Conservation (phyloP, 2,888 invertebrate species). For the Cerastoderma edule region DNA sequence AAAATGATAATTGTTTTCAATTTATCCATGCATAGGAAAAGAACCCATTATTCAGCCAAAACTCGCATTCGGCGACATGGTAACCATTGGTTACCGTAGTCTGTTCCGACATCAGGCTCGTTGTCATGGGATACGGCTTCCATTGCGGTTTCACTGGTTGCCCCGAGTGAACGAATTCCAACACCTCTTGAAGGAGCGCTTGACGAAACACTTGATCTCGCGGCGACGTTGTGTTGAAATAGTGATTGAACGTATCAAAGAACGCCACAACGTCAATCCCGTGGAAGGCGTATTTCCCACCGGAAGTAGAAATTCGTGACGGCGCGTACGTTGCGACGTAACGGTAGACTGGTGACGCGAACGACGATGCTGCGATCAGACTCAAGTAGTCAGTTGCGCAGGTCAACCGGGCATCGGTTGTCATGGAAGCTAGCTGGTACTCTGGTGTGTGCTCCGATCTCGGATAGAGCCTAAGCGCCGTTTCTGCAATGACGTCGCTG, state of each 20-base stretch:
- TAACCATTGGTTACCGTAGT: slow-evolving; percentile 27
- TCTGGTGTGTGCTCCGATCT: slow-evolving; percentile 20
- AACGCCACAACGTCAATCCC: slow-evolving; percentile 43
- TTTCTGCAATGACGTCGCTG: slow-evolving; percentile 31
- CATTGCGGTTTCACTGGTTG: slow-evolving; percentile 13
- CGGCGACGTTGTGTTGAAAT: not conserved
- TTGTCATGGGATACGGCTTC: slow-evolving; percentile 23
- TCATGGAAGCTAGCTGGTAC: slow-evolving; percentile 39
- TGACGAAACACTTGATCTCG: slow-evolving; percentile 21
- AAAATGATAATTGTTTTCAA: too few species aligned
- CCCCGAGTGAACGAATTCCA: slow-evolving; percentile 25
- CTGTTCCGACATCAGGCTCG: slow-evolving; percentile 25
- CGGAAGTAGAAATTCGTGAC: slow-evolving; percentile 9
- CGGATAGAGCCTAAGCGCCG: slow-evolving; percentile 41
- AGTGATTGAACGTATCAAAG: slow-evolving; percentile 23
- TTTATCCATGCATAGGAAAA: slow-evolving; percentile 49
- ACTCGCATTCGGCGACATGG: slow-evolving; percentile 42
- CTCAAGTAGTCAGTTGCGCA: slow-evolving; percentile 46
- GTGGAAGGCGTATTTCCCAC: slow-evolving; percentile 45
- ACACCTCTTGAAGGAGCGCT: slow-evolving; percentile 22
- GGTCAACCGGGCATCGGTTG: slow-evolving; percentile 23
- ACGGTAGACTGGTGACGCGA: slow-evolving; percentile 46
- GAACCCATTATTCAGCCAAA: slow-evolving; percentile 45
- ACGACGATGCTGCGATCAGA: slow-evolving; percentile 28
- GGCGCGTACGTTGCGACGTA: slow-evolving; percentile 39